Base-by-base conservation (phyloP, 2,797 vertebrate genomes). In the Phoebastria nigripes region DNA sequence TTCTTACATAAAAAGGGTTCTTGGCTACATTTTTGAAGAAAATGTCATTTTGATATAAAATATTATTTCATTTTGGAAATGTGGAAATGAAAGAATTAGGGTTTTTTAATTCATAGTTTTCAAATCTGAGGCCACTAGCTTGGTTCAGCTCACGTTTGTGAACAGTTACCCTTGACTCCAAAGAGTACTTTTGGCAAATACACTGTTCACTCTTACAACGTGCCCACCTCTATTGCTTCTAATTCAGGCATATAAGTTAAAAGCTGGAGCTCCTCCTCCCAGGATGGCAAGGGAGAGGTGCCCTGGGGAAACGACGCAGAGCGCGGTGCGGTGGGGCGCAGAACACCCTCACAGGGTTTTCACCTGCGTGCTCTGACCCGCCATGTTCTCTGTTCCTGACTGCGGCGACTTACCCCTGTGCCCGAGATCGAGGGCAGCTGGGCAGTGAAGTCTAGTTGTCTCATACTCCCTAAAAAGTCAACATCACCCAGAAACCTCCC, bases 391-490 rank as follows among this genome's bases (percentile, higher is more conserved):
- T 6, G 2, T 16, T 29, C 41, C 22, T 13, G 14, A 15, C 52
- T 19, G 9, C 0, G 2, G 28, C 0, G 0, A 18, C 15, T 10
- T 20, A 5, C 11, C 26, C 39, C 42, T 33, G 10, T 21, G 29
- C 66, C 47, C 0, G 2, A 44, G 41, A 8, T 13, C 1, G 5
- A 31, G 28, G 31, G 44, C 22, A 37, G 22, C 22, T 41, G n/a
- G 35, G 20, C 15, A 5, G 44, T 33, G 31, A 29, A 31, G 20
- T 35, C 24, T 29, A 19, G 11, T 61, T 67, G 29, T 55, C 22
- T 52, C 33, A 8, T 11, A 2, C 37, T 41, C 21, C 65, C 25
- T 78, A 51, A 61, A 51, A 67, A 28, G 18, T 31, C 16, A 11
- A 5, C 8, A 18, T 35, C 47, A 37, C 7, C 10, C 19, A 52